Base-by-base conservation (phyloP, 2,113 vertebrate species). In the Notothenia rossii region DNA sequence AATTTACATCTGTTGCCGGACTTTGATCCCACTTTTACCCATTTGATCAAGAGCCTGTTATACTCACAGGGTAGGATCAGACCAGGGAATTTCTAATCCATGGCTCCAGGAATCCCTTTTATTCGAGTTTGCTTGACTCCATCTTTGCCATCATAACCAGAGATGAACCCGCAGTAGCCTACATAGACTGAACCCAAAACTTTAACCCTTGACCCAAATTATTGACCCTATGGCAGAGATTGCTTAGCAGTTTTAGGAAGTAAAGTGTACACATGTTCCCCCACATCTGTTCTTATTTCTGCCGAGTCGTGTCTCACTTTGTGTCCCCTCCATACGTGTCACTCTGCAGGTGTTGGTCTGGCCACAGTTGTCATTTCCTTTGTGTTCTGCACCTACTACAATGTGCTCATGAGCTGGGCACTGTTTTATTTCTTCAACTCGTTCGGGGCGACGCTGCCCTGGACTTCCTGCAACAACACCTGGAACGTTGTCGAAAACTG, bases 301-400 rank as follows among this genome's bases (percentile, higher is more conserved):
- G n/a, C 17, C 20, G 48, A 36, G 36, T 22, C 7, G 9, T 66
- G 13, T 62, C 82, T 88, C 3, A 89, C 65, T 83, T 36, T 66
- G 22, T 85, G 48, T 70, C 55, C 33, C 33, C 56, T 10, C 50
- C 61, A 33, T 60, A 18, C 2, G 5, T 89, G 62, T 84, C 72
- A 70, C 81, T 88, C 63, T 61, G 63, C 91, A 96, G 95, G 95
- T 91, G 92, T 95, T 33, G 95, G 94, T 25, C 72, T 95, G 62
- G 94, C 94, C 60, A 94, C 94, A 36, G 92, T 95, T 33, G 89
- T 95, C 48, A 94, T 96, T 61, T 93, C 93, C 72, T 94, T 89
- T n/a, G 73, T 96, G 58, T 92, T 92, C 29, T 92, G 85, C 77
- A 95, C 94, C 2, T 96, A 94, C 92, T 93, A 94, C 92, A 96